Evolutionary conservation across 1,140 invertebrate species (phyloP), one percentile per base, ranked within the genome.

Genomic region (Pseudomyrmex dendroicus): DNA sequence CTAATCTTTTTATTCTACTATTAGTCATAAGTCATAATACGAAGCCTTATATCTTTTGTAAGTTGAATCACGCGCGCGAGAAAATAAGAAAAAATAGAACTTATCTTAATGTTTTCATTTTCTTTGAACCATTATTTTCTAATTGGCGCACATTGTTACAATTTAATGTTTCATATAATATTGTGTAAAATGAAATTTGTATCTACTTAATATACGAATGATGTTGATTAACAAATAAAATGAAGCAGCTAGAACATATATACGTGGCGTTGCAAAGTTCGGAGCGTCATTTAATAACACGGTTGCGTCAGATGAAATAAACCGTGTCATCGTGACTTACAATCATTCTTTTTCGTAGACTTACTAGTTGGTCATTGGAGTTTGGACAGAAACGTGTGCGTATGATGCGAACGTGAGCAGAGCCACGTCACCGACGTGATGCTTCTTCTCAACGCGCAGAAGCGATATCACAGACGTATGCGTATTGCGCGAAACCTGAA

Each of bases 401-500:
- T 80, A 72, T 77, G 22, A 67, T 52, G 48, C 44, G 59, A 84
- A 63, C 22, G 63, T 22, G 57, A 76, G 85, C 35, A 91, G 83
- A 78, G 77, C 90, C 90, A 90, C 90, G 90, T 91, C 88, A 89
- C 66, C 9, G 20, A 57, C 50, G 3, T 22, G 22, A 17, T 10
- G 9, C 2, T 56, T n/a, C 50, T 48, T 59, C 2, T 17, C 10
- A 48, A 48, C 86, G 84, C 87, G 87, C 88, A 87, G 64, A 73
- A 85, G 80, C 80, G 73, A 25, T 2, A 44, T 56, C 85, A 90
- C 0, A 61, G 68, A 22, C 57, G 86, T 88, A 73, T 7, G 4
- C 10, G 20, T n/a, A 2, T 15, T 12, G 59, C 20, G 20, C 25
- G 15, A 54, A 78, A 70, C 76, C 66, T n/a, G 46, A 25, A 52